Evolutionary conservation across 1,140 invertebrate genomes (phyloP).

Genomic region (Drosophila pallidifrons): DNA sequence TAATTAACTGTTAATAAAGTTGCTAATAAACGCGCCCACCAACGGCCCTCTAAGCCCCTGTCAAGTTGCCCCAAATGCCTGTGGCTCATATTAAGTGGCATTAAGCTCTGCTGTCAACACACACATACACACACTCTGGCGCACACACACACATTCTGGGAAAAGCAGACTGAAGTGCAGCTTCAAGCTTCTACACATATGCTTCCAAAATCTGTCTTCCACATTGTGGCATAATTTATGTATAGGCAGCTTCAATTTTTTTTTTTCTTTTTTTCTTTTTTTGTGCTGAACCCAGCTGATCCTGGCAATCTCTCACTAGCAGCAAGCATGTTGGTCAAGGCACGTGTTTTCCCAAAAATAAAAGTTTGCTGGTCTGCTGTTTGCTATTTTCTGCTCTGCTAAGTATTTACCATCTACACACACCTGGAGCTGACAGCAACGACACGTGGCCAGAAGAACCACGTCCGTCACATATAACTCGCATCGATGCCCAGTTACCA

Average conservation of each 20-base stretch:
- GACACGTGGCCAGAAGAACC: conserved; percentile 16
- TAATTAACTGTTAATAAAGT: conserved; percentile 83
- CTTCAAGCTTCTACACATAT: conserved; percentile 5
- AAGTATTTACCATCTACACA: conserved; percentile 16
- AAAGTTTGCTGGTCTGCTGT: conserved; percentile 6
- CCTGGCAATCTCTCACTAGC: conserved; percentile 23
- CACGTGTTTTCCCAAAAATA: conserved; percentile 22
- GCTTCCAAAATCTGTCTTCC: conserved; percentile 15
- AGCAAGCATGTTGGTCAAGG: not conserved
- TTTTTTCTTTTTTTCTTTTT: not conserved
- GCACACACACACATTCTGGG: not conserved
- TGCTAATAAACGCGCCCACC: conserved; percentile 69
- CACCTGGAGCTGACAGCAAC: conserved; percentile 22
- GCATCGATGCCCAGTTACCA: conserved; percentile 55
- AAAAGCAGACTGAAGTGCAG: not conserved
- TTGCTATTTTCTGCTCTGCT: not conserved
- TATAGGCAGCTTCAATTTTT: conserved; percentile 21
- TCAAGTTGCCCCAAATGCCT: conserved; percentile 71
- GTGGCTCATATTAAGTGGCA: conserved; percentile 78
- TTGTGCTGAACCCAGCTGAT: conserved; percentile 29
- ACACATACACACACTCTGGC: conserved; percentile 1
- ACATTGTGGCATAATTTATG: conserved; percentile 56
- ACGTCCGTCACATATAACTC: conserved; percentile 61
- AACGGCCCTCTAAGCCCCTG: conserved; percentile 50
- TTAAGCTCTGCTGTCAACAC: conserved; percentile 73